Base-by-base conservation (phyloP, 1,140 invertebrate genomes). In the Holcopasites calliopsidis region DNA sequence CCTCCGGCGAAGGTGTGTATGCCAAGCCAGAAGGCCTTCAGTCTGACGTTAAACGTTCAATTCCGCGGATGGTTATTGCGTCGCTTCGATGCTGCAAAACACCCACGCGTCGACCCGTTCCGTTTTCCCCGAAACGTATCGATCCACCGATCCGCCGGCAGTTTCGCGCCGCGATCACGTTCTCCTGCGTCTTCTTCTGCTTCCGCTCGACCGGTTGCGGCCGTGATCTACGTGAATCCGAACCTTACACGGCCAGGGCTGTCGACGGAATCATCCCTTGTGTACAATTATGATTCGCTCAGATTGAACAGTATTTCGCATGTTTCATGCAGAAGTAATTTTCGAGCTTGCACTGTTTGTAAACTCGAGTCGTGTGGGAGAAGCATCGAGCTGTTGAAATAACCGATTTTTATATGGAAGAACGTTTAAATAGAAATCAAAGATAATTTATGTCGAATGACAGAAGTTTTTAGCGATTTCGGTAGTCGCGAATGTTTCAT, bases 11-110 rank as follows among this genome's bases (percentile, higher is more conserved):
- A 86, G 79, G 86, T 88, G 80, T 88, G 49, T 77, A 68, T 74
- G 68, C 69, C 65, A 85, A n/a, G 76, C 78, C 68, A 69, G 74
- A 76, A 77, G 58, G 82, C 77, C 83, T 78, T 88, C 87, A 90
- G 89, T 90, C 77, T 86, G 88, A 88, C 88, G 87, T 87, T 86
- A 83, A 87, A 85, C 87, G 85, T 87, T 85, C 82, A 79, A 86
- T 90, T 89, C 70, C 82, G 84, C 88, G 85, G 88, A 86, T 85
- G 85, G 79, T 64, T 76, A 72, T 85, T 83, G 80, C 82, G 82
- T 81, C 64, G 77, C 60, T 66, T 76, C 64, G 66, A 76, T 47
- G 47, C 60, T 65, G 64, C 68, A 35, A 65, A 60, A 82, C 83
- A 76, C 82, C 82, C 58, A 83, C 82, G 80, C 77, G 80, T 38